These are phyloP conservation scores for Biston stratarius DNA, from an alignment of 2,888 invertebrate species.

Conservation along the genomic window DNA sequence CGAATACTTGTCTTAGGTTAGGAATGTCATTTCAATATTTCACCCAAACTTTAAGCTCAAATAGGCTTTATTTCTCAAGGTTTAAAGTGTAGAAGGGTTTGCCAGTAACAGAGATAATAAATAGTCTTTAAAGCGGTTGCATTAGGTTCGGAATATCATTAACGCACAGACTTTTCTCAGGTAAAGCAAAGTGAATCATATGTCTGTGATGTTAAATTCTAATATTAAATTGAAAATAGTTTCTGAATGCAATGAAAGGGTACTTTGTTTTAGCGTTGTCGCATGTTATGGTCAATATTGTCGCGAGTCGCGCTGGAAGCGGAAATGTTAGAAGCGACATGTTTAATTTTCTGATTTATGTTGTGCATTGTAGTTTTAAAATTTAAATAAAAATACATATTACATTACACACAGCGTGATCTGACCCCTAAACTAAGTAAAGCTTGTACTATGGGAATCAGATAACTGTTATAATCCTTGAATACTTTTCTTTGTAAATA, in stretches of 20 bases:
- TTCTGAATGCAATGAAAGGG: slow-evolving; percentile 18
- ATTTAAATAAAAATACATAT: no score
- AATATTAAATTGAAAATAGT: neutral
- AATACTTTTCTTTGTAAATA: no score
- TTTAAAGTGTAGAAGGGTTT: slow-evolving; percentile 3
- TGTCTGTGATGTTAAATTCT: neutral
- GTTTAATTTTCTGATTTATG: slow-evolving; percentile 26
- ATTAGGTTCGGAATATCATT: slow-evolving; percentile 50
- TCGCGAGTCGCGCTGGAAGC: slow-evolving; percentile 28
- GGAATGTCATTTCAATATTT: slow-evolving; percentile 52
- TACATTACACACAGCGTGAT: no score
- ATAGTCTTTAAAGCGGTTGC: slow-evolving; percentile 27
- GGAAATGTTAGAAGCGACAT: slow-evolving; percentile 30
- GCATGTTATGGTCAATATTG: slow-evolving; percentile 31
- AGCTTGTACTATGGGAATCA: no score
- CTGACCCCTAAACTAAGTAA: no score
- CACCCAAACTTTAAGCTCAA: neutral
- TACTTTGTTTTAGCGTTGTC: slow-evolving; percentile 36
- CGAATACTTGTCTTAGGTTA: slow-evolving; percentile 61
- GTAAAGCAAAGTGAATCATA: slow-evolving; percentile 3
- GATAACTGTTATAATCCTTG: no score
- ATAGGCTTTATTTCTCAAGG: neutral
- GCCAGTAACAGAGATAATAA: slow-evolving; percentile 10
- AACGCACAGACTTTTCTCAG: slow-evolving; percentile 7
- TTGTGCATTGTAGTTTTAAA: slow-evolving; percentile 4